A percentile compares a stretch with the other conserved stretches of the same genome.
Conservation (phyloP, 2,797 vertebrate genomes). For the Ispidina picta region DNA sequence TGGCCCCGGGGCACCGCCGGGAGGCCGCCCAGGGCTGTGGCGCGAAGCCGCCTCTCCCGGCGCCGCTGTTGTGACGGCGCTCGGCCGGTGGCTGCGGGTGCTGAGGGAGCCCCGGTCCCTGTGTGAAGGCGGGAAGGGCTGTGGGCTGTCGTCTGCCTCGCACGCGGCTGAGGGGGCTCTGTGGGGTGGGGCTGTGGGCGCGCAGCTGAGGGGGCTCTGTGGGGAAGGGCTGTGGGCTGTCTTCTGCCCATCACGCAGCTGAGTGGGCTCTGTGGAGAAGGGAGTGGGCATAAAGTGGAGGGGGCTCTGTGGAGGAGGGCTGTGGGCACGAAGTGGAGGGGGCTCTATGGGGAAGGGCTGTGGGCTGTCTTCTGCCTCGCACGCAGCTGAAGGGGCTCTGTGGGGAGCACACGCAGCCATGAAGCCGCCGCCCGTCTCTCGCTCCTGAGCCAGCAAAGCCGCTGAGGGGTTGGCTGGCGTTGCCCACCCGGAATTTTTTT, state of each 20-base stretch:
- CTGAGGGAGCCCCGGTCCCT: background rate
- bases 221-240: too few relatives aligned
- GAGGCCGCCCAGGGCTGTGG: background rate
- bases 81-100: too few relatives aligned
- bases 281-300: too few relatives aligned
- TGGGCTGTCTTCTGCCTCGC: too few relatives aligned
- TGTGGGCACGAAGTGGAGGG: background rate
- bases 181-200: too few relatives aligned
- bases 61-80: too few relatives aligned
- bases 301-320: too few relatives aligned
- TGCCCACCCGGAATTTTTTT: background rate
- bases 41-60: background rate
- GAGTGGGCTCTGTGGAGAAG: background rate
- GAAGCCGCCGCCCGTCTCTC: background rate
- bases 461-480: background rate
- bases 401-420: rapidly evolving
- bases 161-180: rapidly evolving
- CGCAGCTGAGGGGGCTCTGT: background rate
- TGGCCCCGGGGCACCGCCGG: background rate
- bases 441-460: background rate
- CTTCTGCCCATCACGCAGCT: too few relatives aligned
- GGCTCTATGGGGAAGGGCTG: too few relatives aligned
- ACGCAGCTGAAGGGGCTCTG: rapidly evolving
- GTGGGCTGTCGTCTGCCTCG: background rate
- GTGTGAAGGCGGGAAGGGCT: background rate